Base-by-base conservation (phyloP, 2,797 vertebrate genomes). In the Babyrousa celebensis region DNA sequence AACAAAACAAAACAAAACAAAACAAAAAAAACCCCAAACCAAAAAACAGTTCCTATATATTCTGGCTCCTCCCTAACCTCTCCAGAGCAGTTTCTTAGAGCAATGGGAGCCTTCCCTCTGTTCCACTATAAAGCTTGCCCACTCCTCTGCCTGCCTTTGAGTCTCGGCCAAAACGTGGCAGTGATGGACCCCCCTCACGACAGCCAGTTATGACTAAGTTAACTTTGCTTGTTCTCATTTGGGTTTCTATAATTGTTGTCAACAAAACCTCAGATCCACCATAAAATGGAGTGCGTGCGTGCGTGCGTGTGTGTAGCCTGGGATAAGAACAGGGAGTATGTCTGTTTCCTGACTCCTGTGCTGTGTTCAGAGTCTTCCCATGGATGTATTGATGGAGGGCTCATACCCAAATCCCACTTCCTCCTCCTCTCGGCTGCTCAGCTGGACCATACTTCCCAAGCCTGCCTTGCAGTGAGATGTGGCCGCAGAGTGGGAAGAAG, bases 401-500 rank as follows among this genome's bases (percentile, higher is more conserved):
- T 25, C 1, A 25, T 3, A 4, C 11, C 12, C 40, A 10, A 18
- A 85, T 17, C 21, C 2, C 1, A 1, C 3, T 23, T n/a, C 60
- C 32, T 25, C 71, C 25, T 10, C 29, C 48, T 54, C 20, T 18
- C 6, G 0, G 1, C 25, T 0, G 21, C 17, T 20, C n/a, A 17
- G 8, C 68, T 21, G 58, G 62, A 62, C 68, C 16, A 23, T 32
- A n/a, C 32, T 67, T 67, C 48, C 71, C 80, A 67, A 67, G 80
- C 27, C 60, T 52, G 56, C 78, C 67, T 52, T 62, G 78, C 67
- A 36, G 67, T 4, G 27, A 3, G 36, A 40, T 1, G 18, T 14
- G 20, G 79, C 68, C 6, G 0, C 9, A 36, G 75, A 1, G 25
- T 29, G 6, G 60, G n/a, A 20, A 23, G 12, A 27, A 40, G 89